Evolutionary conservation across 2,113 vertebrate species (phyloP).

Genomic region (Neodontobutis hainanensis): DNA sequence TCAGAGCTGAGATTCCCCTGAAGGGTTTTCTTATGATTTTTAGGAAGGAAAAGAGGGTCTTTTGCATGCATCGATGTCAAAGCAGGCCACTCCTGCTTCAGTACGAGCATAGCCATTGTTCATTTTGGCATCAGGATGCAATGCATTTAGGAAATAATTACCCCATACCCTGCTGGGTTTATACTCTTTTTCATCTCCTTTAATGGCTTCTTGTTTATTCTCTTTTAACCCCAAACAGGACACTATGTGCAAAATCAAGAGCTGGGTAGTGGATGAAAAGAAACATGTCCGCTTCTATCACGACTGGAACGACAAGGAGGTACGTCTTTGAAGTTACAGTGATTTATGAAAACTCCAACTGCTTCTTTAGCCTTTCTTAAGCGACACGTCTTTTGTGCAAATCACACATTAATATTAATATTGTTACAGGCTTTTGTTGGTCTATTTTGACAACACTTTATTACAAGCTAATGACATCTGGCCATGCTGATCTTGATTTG

Average conservation of each 20-base stretch:
- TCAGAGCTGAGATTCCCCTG: constrained; percentile 57
- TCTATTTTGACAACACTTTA: constrained; percentile 63
- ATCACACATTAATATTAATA: constrained; percentile 61
- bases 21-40: constrained; percentile 69
- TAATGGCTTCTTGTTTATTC: constrained; percentile 87
- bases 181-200: constrained; percentile 82
- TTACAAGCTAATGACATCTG: constrained; percentile 74
- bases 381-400: constrained; percentile 62
- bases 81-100: constrained; percentile 67
- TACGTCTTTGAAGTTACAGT: constrained; percentile 80
- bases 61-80: constrained; percentile 71
- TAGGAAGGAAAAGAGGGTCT: constrained; percentile 57
- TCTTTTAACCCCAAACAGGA: constrained; percentile 87
- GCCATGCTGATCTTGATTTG: constrained; percentile 70
- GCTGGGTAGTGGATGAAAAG: constrained; percentile 93
- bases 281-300: constrained; percentile 90
- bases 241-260: constrained; percentile 97
- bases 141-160: constrained; percentile 86
- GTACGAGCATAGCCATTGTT: constrained; percentile 73
- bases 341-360: constrained; percentile 65
- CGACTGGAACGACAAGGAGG: constrained; percentile 96
- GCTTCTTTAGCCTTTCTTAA: constrained; percentile 17
- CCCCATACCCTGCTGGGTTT: constrained; percentile 83
- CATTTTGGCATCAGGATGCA: constrained; percentile 77
- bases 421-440: constrained; percentile 31